Percentiles rank a stretch among this genome's conserved stretches.
Conservation (phyloP, 2,888 invertebrate species). For the Horisme vitalbata region DNA sequence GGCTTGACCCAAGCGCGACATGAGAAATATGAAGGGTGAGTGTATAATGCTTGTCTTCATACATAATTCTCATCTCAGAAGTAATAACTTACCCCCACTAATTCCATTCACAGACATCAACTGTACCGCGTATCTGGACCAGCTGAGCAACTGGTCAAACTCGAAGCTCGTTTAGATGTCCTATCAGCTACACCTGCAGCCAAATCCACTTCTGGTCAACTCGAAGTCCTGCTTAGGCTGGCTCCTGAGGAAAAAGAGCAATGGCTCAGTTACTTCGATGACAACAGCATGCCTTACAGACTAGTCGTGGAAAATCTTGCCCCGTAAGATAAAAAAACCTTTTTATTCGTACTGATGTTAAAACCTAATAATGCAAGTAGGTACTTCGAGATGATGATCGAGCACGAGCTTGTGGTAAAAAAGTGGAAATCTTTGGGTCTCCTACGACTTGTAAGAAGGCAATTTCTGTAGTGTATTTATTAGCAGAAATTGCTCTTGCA, state of each 20-base stretch:
- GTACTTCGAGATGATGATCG: too few species aligned
- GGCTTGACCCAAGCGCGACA: conserved; percentile 55
- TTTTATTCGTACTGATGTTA: too few species aligned
- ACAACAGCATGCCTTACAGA: conserved; percentile 50
- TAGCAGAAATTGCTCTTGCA: too few species aligned
- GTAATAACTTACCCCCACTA: too few species aligned
- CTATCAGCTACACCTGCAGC: conserved; percentile 54
- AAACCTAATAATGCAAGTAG: too few species aligned
- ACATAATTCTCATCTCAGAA: background rate
- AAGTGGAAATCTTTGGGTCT: too few species aligned
- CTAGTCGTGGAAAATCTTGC: conserved; percentile 65
- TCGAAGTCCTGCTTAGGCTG: conserved; percentile 61
- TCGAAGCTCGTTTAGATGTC: conserved; percentile 59
- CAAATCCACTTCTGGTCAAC: conserved; percentile 47
- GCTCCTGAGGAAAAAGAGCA: conserved; percentile 57
- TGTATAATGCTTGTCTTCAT: background rate
- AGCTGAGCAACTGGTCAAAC: conserved; percentile 44
- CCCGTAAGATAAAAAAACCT: conserved; percentile 47
- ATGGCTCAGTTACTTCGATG: conserved; percentile 63
- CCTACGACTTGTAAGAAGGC: too few species aligned
- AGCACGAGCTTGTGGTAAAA: too few species aligned
- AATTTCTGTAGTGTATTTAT: too few species aligned
- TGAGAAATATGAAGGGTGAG: conserved; percentile 75
- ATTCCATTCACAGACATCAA: conserved; percentile 51
- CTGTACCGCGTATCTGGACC: conserved; percentile 60